Evolutionary conservation across 2,797 vertebrate genomes (phyloP).

Genomic region (Hybognathus amarus): DNA sequence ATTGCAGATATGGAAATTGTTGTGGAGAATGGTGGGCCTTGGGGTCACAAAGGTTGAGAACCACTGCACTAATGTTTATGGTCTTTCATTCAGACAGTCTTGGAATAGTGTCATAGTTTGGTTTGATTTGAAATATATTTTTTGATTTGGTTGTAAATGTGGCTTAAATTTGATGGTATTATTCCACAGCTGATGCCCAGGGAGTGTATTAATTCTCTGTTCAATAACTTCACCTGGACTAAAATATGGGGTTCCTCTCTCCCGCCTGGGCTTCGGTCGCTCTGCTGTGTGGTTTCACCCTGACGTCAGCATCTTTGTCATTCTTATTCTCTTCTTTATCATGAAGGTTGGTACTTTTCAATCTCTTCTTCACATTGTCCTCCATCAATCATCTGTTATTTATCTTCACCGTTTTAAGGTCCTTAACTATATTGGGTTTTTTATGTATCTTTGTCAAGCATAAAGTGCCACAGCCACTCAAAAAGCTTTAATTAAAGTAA

Average conservation of each 20-base stretch:
- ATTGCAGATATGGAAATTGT: background rate
- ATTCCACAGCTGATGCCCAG: conserved; percentile 83
- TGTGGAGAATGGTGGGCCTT: background rate
- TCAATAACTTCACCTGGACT: conserved; percentile 88
- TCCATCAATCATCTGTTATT: background rate
- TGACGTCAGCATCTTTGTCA: conserved; percentile 79
- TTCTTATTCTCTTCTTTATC: conserved; percentile 84
- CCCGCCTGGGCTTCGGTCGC: conserved; percentile 74
- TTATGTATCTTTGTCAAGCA: background rate
- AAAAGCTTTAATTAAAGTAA: background rate
- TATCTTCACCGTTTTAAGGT: background rate
- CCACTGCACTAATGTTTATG: background rate
- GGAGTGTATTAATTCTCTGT: conserved; percentile 86
- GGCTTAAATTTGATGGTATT: background rate
- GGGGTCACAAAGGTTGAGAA: background rate
- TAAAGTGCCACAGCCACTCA: background rate
- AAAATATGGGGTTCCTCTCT: conserved; percentile 74
- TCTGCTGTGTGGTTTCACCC: conserved; percentile 85
- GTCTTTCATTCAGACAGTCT: background rate
- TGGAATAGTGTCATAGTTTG: background rate
- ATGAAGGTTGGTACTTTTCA: conserved; percentile 79
- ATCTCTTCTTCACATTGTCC: background rate
- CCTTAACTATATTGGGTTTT: background rate
- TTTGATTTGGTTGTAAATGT: background rate
- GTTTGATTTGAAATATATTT: background rate